Conservation (phyloP, 2,113 vertebrate species). For the Pan paniscus region DNA sequence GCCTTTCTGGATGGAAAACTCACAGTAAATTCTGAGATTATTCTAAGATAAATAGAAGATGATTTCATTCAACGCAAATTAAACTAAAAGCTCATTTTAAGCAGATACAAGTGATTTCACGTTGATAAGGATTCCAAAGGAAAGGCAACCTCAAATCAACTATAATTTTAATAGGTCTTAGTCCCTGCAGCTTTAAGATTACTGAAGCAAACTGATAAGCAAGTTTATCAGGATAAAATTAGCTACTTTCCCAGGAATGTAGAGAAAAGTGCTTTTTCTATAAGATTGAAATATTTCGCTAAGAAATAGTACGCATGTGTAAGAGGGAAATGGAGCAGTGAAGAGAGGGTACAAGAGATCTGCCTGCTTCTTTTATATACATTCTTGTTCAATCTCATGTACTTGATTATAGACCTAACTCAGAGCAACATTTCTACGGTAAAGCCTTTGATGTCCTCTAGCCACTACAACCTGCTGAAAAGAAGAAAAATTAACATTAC, state of each 20-base stretch:
- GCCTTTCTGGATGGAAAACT: not conserved
- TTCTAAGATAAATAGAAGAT: slow-evolving; percentile 9
- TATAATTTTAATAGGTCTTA: not conserved
- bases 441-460: not conserved
- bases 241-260: not conserved
- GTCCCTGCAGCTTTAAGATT: slow-evolving; percentile 16
- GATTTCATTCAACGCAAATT: slow-evolving; percentile 18
- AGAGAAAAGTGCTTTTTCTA: not conserved
- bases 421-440: not conserved
- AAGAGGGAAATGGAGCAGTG: not conserved
- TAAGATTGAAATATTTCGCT: not conserved
- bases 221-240: slow-evolving; percentile 29
- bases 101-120: not conserved
- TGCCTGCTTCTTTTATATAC: not conserved
- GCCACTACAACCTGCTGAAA: not conserved
- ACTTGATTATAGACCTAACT: not conserved
- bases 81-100: slow-evolving; percentile 20
- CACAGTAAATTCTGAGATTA: not conserved
- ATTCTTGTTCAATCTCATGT: not conserved
- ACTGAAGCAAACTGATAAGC: slow-evolving; percentile 15
- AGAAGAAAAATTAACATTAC: slow-evolving; percentile 16
- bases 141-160: not conserved
- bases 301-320: not conserved
- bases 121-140: not conserved
- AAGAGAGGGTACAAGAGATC: not conserved